phyloP scores from a whole-genome alignment of 2,888 invertebrate genomes.

The Brachycybe producta region DNA sequence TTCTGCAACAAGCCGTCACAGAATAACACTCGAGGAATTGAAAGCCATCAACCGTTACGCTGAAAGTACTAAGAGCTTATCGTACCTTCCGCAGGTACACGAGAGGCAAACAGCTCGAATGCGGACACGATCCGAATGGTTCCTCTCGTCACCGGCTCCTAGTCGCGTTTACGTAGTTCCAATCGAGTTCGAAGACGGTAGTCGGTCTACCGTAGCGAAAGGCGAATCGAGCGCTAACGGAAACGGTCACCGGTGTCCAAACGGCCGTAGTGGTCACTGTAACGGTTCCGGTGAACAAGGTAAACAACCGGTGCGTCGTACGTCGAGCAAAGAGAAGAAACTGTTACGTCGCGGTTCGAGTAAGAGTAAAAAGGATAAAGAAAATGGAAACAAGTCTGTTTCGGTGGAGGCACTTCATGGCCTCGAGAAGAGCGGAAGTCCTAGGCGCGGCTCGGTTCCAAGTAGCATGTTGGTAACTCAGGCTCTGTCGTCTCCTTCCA shows the following conservation, averaged over 20 bases:
- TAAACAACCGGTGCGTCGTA: constrained; percentile 33
- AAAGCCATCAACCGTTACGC: constrained; percentile 78
- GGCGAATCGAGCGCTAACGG: constrained; percentile 30
- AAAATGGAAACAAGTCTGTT: constrained; percentile 33
- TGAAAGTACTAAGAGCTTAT: constrained; percentile 79
- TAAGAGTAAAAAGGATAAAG: constrained; percentile 40
- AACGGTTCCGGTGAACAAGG: not conserved
- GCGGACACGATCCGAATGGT: constrained; percentile 96
- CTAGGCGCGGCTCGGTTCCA: constrained; percentile 16
- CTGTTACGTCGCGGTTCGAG: constrained; percentile 39
- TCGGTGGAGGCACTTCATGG: constrained; percentile 20
- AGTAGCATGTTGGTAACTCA: constrained; percentile 15
- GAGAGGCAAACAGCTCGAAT: constrained; percentile 92
- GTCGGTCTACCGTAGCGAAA: constrained; percentile 36
- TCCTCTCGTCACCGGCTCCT: constrained; percentile 49
- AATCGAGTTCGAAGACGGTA: constrained; percentile 38
- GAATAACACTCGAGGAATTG: constrained; percentile 69
- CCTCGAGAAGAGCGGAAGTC: constrained; percentile 26
- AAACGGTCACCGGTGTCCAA: not conserved
- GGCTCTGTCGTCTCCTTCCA: constrained; percentile 15
- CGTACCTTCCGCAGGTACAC: constrained; percentile 84
- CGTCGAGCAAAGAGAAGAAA: constrained; percentile 38
- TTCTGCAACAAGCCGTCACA: constrained; percentile 26
- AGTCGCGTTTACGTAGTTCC: constrained; percentile 31
- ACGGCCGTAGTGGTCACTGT: constrained; percentile 17